phyloP scores from a whole-genome alignment of 2,797 vertebrate genomes.

The Acanthopagrus latus region DNA sequence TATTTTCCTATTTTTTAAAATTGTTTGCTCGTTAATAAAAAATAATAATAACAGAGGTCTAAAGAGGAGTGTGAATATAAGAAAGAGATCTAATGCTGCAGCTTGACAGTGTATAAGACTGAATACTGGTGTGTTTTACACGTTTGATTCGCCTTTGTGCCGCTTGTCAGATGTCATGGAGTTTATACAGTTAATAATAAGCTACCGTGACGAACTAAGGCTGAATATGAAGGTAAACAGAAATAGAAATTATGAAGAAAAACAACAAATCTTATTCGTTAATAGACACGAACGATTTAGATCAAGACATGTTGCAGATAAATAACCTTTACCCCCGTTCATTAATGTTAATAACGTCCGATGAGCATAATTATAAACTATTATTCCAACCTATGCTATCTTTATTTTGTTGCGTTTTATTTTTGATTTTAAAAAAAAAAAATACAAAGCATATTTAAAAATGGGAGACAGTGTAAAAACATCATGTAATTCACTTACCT shows the following conservation, averaged over 20 bases:
- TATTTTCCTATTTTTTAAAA: neutral
- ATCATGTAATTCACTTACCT: conserved; percentile 35
- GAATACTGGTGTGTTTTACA: neutral
- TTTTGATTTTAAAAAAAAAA: no score
- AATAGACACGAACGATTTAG: neutral
- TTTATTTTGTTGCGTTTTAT: neutral
- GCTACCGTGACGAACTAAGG: neutral
- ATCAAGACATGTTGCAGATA: neutral
- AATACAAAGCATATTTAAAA: neutral
- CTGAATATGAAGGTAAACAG: neutral
- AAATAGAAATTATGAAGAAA: neutral
- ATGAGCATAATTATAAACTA: neutral
- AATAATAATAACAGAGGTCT: neutral
- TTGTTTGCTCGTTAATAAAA: neutral
- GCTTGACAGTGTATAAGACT: neutral
- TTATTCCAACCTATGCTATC: no score
- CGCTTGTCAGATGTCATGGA: neutral
- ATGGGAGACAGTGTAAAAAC: neutral
- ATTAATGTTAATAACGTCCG: neutral
- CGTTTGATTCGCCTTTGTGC: conserved; percentile 7
- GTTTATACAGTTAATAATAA: neutral
- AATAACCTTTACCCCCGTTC: neutral
- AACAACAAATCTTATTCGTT: neutral
- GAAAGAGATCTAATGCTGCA: neutral
- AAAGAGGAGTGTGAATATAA: conserved; percentile 6